Percentiles rank a stretch among this genome's conserved stretches.
phyloP scores from a whole-genome alignment of 2,888 invertebrate species.

The Heteromyza rotundicornis region DNA sequence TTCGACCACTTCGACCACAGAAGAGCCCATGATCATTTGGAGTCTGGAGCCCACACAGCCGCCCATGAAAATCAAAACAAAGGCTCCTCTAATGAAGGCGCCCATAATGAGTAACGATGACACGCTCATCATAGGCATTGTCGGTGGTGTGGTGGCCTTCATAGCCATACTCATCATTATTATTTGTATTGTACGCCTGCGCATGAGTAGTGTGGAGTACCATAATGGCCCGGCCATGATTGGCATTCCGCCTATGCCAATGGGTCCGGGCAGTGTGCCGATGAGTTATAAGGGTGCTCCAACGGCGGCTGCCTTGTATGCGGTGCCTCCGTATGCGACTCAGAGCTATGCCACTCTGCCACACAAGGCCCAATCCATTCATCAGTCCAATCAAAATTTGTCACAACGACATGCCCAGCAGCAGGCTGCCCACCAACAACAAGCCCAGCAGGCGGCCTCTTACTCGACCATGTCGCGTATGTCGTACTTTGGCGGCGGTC shows the following conservation, averaged over 20 bases:
- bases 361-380: slow-evolving; percentile 66
- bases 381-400: slow-evolving; percentile 59
- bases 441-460: slow-evolving; percentile 52
- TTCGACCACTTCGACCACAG: slow-evolving; percentile 65
- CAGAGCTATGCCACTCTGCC: slow-evolving; percentile 70
- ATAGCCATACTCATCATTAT: slow-evolving; percentile 86
- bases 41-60: slow-evolving; percentile 78
- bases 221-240: slow-evolving; percentile 73
- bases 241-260: slow-evolving; percentile 65
- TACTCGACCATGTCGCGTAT: slow-evolving; percentile 71
- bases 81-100: slow-evolving; percentile 67
- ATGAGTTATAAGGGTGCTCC: slow-evolving; percentile 64
- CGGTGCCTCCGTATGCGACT: slow-evolving; percentile 70
- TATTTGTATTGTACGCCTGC: slow-evolving; percentile 84
- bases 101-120: slow-evolving; percentile 82
- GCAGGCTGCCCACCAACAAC: slow-evolving; percentile 34
- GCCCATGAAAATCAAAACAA: slow-evolving; percentile 66
- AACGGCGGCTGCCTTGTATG: slow-evolving; percentile 65
- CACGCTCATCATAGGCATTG: slow-evolving; percentile 93
- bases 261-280: slow-evolving; percentile 68
- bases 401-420: slow-evolving; percentile 58
- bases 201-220: slow-evolving; percentile 73
- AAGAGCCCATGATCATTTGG: slow-evolving; percentile 90
- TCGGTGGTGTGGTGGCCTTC: slow-evolving; percentile 90
- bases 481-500: slow-evolving; percentile 64